phyloP scores from a whole-genome alignment of 2,888 invertebrate species.

The Catocala fraxini region DNA sequence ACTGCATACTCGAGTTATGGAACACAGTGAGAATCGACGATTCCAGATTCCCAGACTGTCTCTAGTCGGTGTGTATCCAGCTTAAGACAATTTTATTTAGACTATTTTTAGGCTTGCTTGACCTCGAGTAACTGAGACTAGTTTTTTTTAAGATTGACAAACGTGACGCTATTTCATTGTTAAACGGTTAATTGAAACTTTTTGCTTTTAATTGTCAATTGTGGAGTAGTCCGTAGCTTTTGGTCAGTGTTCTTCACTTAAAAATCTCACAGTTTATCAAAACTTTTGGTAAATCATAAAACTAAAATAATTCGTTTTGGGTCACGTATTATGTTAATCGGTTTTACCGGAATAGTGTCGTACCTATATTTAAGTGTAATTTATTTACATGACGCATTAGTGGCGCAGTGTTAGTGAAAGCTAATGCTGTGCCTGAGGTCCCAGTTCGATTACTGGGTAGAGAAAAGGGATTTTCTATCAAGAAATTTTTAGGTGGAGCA shows the following conservation, averaged over 20 bases:
- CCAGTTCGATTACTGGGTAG: too few species aligned
- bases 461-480: too few species aligned
- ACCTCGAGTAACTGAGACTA: slow-evolving; percentile 14
- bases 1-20: background rate
- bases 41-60: background rate
- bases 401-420: too few species aligned
- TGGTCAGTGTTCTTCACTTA: background rate
- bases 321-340: too few species aligned
- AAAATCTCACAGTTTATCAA: background rate
- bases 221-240: background rate
- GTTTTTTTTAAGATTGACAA: background rate
- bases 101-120: slow-evolving; percentile 15
- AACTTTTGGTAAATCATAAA: too few species aligned
- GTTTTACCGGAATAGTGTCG: too few species aligned
- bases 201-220: slow-evolving; percentile 5
- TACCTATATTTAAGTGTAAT: too few species aligned
- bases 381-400: too few species aligned
- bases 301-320: too few species aligned
- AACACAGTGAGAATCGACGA: background rate
- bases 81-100: slow-evolving; percentile 15
- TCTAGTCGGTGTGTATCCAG: background rate
- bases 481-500: too few species aligned
- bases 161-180: slow-evolving; percentile 23
- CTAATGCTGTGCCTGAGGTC: too few species aligned
- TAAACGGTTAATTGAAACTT: slow-evolving; percentile 4